Evolutionary conservation across 2,797 vertebrate species (phyloP).

Genomic region (Champsocephalus esox): DNA sequence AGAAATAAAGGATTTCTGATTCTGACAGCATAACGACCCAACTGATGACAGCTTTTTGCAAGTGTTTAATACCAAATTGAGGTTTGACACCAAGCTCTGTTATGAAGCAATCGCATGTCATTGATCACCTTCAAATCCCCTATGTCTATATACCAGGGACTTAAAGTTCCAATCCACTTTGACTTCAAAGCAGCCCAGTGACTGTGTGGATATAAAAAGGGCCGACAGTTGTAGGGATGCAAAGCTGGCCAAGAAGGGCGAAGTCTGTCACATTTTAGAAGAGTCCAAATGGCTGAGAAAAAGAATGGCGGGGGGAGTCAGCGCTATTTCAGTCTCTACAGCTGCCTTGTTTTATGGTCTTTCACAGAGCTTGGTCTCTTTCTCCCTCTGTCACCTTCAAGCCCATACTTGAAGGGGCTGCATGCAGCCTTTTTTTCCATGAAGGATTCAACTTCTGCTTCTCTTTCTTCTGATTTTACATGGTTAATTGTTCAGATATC

Average conservation of each 20-base stretch:
- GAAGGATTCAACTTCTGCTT: neutral
- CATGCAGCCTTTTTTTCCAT: neutral
- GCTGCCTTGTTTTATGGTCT: constrained; percentile 80
- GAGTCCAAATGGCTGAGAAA: constrained; percentile 70
- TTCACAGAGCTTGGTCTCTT: constrained; percentile 65
- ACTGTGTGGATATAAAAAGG: constrained; percentile 21
- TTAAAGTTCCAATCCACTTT: neutral
- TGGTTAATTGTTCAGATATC: neutral
- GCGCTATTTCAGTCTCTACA: constrained; percentile 81
- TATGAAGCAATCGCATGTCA: constrained; percentile 5
- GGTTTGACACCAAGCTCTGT: neutral
- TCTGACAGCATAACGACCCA: neutral
- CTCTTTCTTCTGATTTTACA: neutral
- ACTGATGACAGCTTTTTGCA: neutral
- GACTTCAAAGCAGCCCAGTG: neutral
- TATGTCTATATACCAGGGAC: neutral
- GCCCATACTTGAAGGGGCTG: constrained; percentile 24
- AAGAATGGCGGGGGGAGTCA: constrained; percentile 45
- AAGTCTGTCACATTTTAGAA: constrained; percentile 54
- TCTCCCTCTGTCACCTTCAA: constrained; percentile 66
- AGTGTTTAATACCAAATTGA: neutral
- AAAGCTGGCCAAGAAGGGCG: constrained; percentile 32
- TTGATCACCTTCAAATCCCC: neutral
- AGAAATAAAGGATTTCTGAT: too few relatives aligned
- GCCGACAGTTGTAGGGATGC: neutral